These are phyloP conservation scores for Acanthosepion lycidas DNA, from an alignment of 2,888 invertebrate species.

Conservation along the genomic window DNA sequence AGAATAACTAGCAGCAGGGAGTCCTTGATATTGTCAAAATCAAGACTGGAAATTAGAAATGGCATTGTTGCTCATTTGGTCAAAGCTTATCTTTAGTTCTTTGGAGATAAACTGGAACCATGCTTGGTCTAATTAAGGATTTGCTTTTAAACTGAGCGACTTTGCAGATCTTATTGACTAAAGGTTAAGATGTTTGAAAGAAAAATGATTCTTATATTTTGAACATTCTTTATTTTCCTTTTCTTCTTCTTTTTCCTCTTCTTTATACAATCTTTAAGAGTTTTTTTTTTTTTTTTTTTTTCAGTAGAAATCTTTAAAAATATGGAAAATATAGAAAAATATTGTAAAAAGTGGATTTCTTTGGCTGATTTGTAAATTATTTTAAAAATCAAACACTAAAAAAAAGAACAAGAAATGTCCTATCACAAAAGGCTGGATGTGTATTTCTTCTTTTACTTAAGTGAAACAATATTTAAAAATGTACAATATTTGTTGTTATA, in stretches of 20 bases:
- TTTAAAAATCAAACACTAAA: not conserved
- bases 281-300: not conserved
- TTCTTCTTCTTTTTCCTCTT: not conserved
- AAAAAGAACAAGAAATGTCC: not conserved
- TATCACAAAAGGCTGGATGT: too few species aligned
- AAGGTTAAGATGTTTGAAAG: not conserved
- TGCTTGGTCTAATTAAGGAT: not conserved
- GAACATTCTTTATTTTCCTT: not conserved
- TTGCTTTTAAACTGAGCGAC: not conserved
- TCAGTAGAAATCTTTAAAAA: not conserved
- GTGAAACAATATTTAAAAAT: too few species aligned
- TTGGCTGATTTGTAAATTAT: not conserved
- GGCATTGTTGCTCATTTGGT: conserved; percentile 14
- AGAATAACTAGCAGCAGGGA: not conserved
- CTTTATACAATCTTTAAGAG: not conserved
- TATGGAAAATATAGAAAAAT: not conserved
- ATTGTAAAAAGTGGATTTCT: not conserved
- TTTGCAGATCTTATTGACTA: not conserved
- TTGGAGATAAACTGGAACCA: not conserved
- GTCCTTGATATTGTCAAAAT: conserved; percentile 11
- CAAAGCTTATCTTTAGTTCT: not conserved
- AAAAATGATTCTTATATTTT: not conserved
- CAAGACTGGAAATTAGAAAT: conserved; percentile 11
- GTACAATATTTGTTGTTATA: too few species aligned
- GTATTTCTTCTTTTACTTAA: too few species aligned